Evolutionary conservation across 2,888 invertebrate species (phyloP).

Genomic region (Antitype chi): DNA sequence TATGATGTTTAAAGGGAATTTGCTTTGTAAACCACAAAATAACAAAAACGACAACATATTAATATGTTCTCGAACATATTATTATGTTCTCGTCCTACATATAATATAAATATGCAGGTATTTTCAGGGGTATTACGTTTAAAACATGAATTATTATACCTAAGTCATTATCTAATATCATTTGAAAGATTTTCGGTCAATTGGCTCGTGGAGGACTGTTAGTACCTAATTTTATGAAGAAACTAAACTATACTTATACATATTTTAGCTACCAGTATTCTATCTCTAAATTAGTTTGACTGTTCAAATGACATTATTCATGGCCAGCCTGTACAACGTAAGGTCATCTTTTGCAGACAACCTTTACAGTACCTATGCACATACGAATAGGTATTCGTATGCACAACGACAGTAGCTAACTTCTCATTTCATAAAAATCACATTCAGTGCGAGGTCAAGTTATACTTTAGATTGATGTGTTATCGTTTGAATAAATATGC

Average conservation of each 20-base stretch:
- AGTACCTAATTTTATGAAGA: neutral
- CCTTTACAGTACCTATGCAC: neutral
- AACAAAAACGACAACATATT: neutral
- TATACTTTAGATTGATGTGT: neutral
- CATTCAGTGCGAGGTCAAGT: neutral
- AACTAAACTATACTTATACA: neutral
- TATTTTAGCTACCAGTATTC: too few species aligned
- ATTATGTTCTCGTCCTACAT: too few species aligned
- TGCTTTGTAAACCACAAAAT: neutral
- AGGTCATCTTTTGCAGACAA: too few species aligned
- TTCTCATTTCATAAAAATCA: too few species aligned
- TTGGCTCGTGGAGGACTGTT: neutral
- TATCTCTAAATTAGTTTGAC: too few species aligned
- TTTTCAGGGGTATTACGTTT: neutral
- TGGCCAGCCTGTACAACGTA: too few species aligned
- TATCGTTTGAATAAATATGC: neutral
- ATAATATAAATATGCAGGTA: neutral
- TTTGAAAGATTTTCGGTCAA: neutral
- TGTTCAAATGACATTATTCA: too few species aligned
- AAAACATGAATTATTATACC: neutral
- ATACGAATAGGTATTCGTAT: neutral
- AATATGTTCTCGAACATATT: too few species aligned
- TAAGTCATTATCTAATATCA: neutral
- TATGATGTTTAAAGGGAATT: constrained; percentile 9
- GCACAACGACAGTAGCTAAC: too few species aligned